Evolutionary conservation across 2,797 vertebrate species (phyloP).

Genomic region (Eutrigla gurnardus): DNA sequence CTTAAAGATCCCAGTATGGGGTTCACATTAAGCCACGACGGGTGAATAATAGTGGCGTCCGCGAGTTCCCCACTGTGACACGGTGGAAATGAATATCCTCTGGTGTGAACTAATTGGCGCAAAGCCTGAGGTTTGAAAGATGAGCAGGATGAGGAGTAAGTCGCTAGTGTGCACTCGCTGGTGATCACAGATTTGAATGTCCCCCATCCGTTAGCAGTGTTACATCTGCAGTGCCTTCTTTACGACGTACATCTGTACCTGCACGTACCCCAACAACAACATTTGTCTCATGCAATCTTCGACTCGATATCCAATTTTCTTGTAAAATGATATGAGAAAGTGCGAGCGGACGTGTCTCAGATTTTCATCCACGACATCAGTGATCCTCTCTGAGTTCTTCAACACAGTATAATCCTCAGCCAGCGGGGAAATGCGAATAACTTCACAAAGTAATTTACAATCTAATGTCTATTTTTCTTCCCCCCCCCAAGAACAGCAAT

Average conservation of each 20-base stretch:
- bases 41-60: conserved; percentile 62
- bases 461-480: conserved; percentile 55
- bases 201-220: not conserved
- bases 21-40: conserved; percentile 51
- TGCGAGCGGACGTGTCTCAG: conserved; percentile 26
- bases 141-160: conserved; percentile 19
- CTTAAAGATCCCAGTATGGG: conserved; percentile 55
- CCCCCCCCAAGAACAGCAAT: conserved; percentile 20
- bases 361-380: conserved; percentile 49
- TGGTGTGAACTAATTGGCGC: conserved; percentile 67
- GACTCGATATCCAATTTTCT: conserved; percentile 20
- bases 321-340: conserved; percentile 11
- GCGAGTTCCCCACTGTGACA: conserved; percentile 53
- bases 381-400: conserved; percentile 61
- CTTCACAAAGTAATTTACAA: conserved; percentile 65
- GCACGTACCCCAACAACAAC: conserved; percentile 4
- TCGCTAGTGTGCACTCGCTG: not conserved
- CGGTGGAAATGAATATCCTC: conserved; percentile 65
- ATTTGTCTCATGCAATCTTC: conserved; percentile 13
- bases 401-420: conserved; percentile 50
- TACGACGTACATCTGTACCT: not conserved
- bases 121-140: conserved; percentile 45
- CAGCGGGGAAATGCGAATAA: conserved; percentile 61
- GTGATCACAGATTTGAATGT: conserved; percentile 11
- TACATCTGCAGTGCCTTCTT: not conserved